Percentiles rank a stretch among this genome's conserved stretches.
Evolutionary conservation across 2,888 invertebrate species (phyloP).

Genomic region (Asteroscopus sphinx): DNA sequence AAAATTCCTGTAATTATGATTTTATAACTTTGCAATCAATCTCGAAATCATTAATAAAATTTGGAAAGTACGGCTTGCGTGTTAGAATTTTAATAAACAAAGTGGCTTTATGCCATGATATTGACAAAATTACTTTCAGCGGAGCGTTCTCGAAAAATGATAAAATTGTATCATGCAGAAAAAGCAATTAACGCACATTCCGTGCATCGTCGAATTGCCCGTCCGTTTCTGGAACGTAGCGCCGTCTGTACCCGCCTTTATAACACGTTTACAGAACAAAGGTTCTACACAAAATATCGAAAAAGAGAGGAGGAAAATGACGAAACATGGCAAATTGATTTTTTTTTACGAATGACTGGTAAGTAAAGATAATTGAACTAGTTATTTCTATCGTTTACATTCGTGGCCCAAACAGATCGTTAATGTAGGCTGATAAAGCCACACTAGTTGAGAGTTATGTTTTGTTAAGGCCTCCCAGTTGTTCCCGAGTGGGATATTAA

Average conservation of each 20-base stretch:
- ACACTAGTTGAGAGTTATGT: conserved; percentile 45
- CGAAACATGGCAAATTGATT: background rate
- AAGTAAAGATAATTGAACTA: background rate
- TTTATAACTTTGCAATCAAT: background rate
- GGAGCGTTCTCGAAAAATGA: conserved; percentile 7
- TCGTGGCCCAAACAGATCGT: conserved; percentile 30
- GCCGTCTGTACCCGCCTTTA: conserved; percentile 19
- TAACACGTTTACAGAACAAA: conserved; percentile 33
- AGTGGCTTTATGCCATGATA: conserved; percentile 7
- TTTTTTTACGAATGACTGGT: conserved; percentile 9
- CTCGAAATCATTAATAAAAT: background rate
- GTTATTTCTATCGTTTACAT: conserved; percentile 17
- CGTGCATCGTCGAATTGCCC: background rate
- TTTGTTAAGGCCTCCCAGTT: conserved; percentile 34
- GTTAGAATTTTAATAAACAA: conserved; percentile 23
- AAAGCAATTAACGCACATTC: conserved; percentile 31
- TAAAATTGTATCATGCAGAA: conserved; percentile 18
- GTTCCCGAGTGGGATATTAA: conserved; percentile 45
- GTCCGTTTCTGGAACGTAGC: background rate
- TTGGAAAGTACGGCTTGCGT: background rate
- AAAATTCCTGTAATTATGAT: no score
- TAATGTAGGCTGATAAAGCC: conserved; percentile 33
- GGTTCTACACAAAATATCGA: conserved; percentile 10
- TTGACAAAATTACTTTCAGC: conserved; percentile 9
- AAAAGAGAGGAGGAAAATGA: conserved; percentile 8